These are phyloP conservation scores for Brachyhypopomus gauderio DNA, from an alignment of 2,113 vertebrate species.

Conservation along the genomic window DNA sequence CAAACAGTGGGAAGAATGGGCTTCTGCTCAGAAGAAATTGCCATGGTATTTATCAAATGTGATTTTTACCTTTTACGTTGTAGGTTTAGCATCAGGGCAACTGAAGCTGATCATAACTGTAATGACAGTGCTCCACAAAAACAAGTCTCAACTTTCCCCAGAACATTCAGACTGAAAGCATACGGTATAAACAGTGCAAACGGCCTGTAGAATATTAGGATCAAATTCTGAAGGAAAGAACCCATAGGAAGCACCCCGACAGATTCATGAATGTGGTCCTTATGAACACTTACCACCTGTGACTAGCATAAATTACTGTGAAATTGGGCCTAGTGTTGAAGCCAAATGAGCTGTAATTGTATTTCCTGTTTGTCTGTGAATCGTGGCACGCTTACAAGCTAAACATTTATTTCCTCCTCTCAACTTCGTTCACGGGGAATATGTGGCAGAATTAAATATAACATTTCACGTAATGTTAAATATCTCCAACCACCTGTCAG, in stretches of 20 bases:
- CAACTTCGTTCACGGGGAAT: not conserved
- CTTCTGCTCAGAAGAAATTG: not conserved
- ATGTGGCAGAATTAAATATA: slow-evolving; percentile 7
- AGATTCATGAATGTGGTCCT: slow-evolving; percentile 71
- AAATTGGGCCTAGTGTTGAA: slow-evolving; percentile 66
- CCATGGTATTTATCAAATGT: not conserved
- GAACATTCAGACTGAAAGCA: slow-evolving; percentile 59
- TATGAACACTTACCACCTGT: slow-evolving; percentile 72
- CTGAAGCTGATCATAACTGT: slow-evolving; percentile 30
- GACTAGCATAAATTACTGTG: slow-evolving; percentile 70
- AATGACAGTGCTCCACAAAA: slow-evolving; percentile 70
- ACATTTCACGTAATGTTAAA: not conserved
- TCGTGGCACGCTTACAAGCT: slow-evolving; percentile 45
- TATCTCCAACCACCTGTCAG: not conserved
- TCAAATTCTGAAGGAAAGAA: slow-evolving; percentile 67
- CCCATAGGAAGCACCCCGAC: slow-evolving; percentile 62
- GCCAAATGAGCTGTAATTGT: slow-evolving; percentile 72
- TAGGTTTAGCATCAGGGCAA: not conserved
- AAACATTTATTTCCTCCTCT: slow-evolving; percentile 43
- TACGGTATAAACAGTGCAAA: slow-evolving; percentile 71
- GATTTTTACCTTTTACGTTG: not conserved
- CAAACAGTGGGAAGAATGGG: too few relatives aligned
- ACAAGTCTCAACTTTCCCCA: slow-evolving; percentile 57
- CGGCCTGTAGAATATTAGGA: slow-evolving; percentile 67
- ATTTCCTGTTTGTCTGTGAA: slow-evolving; percentile 70